Base-by-base conservation (phyloP, 2,888 invertebrate genomes). In the Zele albiditarsus region DNA sequence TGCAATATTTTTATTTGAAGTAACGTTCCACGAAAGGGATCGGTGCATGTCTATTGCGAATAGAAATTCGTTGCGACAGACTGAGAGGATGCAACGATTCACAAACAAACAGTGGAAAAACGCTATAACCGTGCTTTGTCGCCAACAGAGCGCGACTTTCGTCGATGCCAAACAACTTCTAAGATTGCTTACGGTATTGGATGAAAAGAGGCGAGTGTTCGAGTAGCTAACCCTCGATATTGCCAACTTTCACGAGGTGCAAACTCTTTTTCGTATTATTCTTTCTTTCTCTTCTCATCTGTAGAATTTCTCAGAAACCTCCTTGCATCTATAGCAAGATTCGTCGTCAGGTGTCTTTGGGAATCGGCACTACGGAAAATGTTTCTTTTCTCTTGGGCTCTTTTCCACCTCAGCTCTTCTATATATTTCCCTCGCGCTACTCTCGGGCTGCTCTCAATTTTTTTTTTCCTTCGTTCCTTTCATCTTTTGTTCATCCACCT, bases 141-240 rank as follows among this genome's bases (percentile, higher is more conserved):
- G 77, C 69, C 78, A 73, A 77, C 78, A 76, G 76, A 82, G 79
- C 76, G 80, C 23, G 68, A 77, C 75, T 58, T 77, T 73, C 77
- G 71, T 77, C 80, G 79, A 77, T 73, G 67, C 74, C 75, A 78
- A 72, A 68, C 78, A 79, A 79, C 78, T 78, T 82, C 81, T 79
- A 76, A 82, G 80, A 80, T 79, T 80, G 80, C 80, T 80, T 78
- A 78, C 76, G 74, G 79, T 81, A 79, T 79, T 78, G 77, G 42
- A 66, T 77, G 76, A 73, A 74, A 76, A 77, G 77, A 80, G 75
- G 76, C 80, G 80, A 81, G 83, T 84, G 82, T 81, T 80, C 78
- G 79, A 77, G 78, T 78, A 80, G 57, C 76, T 72, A 66, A n/a
- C 46, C 66, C 78, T 77, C 80, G 78, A 80, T 84, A 82, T 78